Conservation (phyloP, 2,888 invertebrate genomes). For the Rotaria socialis region DNA sequence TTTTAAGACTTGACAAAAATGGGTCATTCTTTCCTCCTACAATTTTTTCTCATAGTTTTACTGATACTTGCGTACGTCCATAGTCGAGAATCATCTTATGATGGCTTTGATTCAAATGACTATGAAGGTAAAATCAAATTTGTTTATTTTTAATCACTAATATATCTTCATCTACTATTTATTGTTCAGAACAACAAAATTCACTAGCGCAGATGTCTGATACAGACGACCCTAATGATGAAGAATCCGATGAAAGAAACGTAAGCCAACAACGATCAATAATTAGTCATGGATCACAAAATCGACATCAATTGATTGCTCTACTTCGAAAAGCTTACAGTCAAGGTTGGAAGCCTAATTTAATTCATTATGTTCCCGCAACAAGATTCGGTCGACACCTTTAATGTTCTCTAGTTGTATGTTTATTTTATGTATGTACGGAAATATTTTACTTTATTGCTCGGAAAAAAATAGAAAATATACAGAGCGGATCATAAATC, state of each 20-base stretch:
- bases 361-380: neutral
- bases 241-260: neutral
- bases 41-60: neutral
- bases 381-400: neutral
- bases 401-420: neutral
- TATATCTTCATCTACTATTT: neutral
- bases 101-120: neutral
- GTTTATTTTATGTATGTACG: neutral
- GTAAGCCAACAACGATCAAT: neutral
- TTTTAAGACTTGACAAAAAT: neutral
- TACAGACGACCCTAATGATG: neutral
- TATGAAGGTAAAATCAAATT: neutral
- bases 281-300: neutral
- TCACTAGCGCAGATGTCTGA: neutral
- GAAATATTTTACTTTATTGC: conserved; percentile 3
- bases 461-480: neutral
- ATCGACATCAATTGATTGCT: neutral
- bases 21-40: neutral
- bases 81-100: too few relatives aligned
- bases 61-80: neutral
- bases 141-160: neutral
- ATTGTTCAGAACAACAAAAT: neutral
- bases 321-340: neutral
- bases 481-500: neutral
- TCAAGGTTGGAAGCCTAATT: neutral